These are phyloP conservation scores for Ispidina lecontei DNA, from an alignment of 2,797 vertebrate genomes.

Conservation along the genomic window DNA sequence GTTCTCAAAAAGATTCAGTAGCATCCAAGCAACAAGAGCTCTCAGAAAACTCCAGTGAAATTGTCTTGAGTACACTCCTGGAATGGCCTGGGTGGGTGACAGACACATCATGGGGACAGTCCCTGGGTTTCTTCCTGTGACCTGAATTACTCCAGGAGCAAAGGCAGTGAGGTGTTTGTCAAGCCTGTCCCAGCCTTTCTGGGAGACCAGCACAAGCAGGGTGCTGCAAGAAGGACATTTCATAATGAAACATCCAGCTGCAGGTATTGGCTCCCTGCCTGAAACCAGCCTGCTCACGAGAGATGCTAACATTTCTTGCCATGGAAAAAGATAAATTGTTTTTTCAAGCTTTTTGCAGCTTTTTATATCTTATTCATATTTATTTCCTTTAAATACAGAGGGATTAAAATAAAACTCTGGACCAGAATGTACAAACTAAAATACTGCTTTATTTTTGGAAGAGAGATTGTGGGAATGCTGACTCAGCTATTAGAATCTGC, in stretches of 20 bases:
- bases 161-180: background rate
- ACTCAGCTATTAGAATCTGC: conserved; percentile 47
- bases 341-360: background rate
- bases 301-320: background rate
- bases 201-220: background rate
- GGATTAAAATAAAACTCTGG: conserved; percentile 57
- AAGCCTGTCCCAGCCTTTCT: background rate
- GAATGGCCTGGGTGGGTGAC: background rate
- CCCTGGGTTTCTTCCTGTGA: background rate
- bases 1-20: background rate
- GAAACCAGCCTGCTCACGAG: background rate
- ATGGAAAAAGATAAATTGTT: background rate
- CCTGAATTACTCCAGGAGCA: background rate
- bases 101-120: background rate
- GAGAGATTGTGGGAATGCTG: conserved; percentile 64
- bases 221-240: background rate
- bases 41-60: background rate
- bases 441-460: conserved; percentile 72
- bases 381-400: conserved; percentile 16
- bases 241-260: background rate
- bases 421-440: conserved; percentile 57
- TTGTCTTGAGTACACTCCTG: background rate
- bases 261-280: background rate
- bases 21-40: background rate
- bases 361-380: conserved; percentile 2